A percentile compares a stretch with the other conserved stretches of the same genome.
Conservation (phyloP, 1,140 invertebrate genomes). For the Coptotermes formosanus region DNA sequence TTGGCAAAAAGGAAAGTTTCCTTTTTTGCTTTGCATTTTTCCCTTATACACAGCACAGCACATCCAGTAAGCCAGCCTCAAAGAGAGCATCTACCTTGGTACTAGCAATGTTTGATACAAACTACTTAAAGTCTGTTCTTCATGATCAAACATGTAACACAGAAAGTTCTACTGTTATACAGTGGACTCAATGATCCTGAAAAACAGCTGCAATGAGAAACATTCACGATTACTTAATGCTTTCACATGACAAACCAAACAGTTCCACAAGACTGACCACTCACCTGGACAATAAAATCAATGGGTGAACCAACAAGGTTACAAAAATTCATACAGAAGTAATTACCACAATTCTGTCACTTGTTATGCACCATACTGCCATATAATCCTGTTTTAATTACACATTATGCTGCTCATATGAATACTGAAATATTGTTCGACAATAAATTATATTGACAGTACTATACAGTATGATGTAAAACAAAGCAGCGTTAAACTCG, state of each 20-base stretch:
- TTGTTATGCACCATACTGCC: too few species aligned
- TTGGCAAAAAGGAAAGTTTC: too few species aligned
- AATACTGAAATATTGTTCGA: too few species aligned
- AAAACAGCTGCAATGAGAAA: background rate
- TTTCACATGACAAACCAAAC: background rate
- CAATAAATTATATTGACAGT: background rate
- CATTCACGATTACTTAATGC: background rate
- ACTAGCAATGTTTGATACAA: slow-evolving; percentile 8
- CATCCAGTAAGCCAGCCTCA: background rate
- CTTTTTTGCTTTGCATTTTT: background rate
- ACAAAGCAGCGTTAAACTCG: background rate
- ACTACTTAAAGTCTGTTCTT: background rate
- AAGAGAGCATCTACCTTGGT: slow-evolving; percentile 5
- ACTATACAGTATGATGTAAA: background rate
- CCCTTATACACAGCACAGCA: background rate
- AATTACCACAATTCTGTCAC: background rate
- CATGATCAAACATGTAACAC: background rate
- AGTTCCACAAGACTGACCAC: too few species aligned
- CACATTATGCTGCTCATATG: too few species aligned
- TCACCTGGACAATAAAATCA: too few species aligned
- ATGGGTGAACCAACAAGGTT: background rate
- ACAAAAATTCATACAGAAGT: background rate
- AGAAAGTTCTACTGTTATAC: background rate
- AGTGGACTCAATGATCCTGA: background rate
- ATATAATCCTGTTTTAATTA: too few species aligned